Percentiles rank a stretch among this genome's conserved stretches.
phyloP scores from a whole-genome alignment of 2,888 invertebrate genomes.

The Ypsolopha scabrella region DNA sequence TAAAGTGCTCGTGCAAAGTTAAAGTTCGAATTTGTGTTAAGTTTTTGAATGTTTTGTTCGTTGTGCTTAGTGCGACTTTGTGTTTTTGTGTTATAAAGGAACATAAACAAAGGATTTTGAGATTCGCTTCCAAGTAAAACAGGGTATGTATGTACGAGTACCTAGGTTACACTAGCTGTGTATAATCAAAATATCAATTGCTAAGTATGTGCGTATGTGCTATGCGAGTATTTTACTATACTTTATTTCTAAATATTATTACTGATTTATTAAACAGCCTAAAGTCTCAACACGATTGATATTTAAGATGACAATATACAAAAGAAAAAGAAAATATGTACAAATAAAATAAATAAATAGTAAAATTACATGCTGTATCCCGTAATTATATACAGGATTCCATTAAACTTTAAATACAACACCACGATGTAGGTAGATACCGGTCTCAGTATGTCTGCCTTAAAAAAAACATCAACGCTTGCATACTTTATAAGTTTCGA shows the following conservation, averaged over 20 bases:
- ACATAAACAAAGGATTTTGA: background rate
- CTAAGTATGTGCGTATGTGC: no score
- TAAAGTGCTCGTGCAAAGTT: constrained; percentile 59
- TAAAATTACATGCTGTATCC: no score
- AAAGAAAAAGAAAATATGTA: no score
- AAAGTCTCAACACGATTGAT: no score
- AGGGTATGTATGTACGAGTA: constrained; percentile 1
- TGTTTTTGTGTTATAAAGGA: constrained; percentile 12
- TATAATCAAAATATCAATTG: background rate
- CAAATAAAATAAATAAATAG: no score
- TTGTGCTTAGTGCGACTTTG: constrained; percentile 34
- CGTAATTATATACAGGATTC: no score
- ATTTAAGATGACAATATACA: no score
- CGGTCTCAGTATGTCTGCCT: constrained; percentile 8
- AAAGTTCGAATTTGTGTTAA: constrained; percentile 56
- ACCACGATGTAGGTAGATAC: constrained; percentile 12
- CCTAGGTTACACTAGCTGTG: background rate
- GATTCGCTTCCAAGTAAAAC: background rate
- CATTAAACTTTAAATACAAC: background rate
- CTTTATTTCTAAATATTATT: no score
- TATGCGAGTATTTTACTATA: no score
- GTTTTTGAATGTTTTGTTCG: constrained; percentile 33
- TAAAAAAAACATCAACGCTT: constrained; percentile 45
- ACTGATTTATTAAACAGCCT: no score
- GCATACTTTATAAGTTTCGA: constrained; percentile 14